These are phyloP conservation scores for Oxystoma pomonae DNA, from an alignment of 2,888 invertebrate genomes.

Conservation along the genomic window DNA sequence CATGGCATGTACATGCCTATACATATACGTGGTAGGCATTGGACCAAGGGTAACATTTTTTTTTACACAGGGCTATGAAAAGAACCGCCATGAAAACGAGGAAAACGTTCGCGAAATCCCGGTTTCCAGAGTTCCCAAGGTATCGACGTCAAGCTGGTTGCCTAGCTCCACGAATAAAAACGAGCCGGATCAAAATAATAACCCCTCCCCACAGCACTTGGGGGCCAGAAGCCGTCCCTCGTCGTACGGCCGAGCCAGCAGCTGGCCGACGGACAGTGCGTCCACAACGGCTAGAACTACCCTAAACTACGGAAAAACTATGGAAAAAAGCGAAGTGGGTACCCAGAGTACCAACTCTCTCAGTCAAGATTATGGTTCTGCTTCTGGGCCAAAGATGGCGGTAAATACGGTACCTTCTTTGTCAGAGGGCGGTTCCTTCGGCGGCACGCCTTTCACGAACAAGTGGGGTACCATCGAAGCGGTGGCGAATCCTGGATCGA, in stretches of 20 bases:
- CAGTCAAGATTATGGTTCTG: neutral
- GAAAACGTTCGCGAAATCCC: constrained; percentile 27
- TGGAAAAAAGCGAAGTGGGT: too few relatives aligned
- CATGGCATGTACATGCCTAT: too few relatives aligned
- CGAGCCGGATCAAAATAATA: too few relatives aligned
- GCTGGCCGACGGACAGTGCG: constrained; percentile 36
- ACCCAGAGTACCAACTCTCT: neutral
- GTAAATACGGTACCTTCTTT: too few relatives aligned
- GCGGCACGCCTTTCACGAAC: neutral
- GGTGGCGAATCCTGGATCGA: neutral
- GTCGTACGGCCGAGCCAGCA: constrained; percentile 51
- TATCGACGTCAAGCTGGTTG: constrained; percentile 28
- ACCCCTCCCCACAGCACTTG: constrained; percentile 21
- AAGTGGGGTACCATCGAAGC: neutral
- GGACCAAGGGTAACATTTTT: too few relatives aligned
- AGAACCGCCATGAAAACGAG: constrained; percentile 32
- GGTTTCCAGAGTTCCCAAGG: constrained; percentile 25
- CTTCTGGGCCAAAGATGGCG: neutral
- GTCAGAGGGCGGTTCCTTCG: neutral
- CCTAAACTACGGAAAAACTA: too few relatives aligned
- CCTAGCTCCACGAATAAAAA: constrained; percentile 5
- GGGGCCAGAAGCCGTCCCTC: constrained; percentile 46
- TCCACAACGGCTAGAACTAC: constrained; percentile 11
- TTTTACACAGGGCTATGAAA: constrained; percentile 19
- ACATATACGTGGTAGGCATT: too few relatives aligned